Base-by-base conservation (phyloP, 1,140 invertebrate genomes). In the Episyrphus balteatus region DNA sequence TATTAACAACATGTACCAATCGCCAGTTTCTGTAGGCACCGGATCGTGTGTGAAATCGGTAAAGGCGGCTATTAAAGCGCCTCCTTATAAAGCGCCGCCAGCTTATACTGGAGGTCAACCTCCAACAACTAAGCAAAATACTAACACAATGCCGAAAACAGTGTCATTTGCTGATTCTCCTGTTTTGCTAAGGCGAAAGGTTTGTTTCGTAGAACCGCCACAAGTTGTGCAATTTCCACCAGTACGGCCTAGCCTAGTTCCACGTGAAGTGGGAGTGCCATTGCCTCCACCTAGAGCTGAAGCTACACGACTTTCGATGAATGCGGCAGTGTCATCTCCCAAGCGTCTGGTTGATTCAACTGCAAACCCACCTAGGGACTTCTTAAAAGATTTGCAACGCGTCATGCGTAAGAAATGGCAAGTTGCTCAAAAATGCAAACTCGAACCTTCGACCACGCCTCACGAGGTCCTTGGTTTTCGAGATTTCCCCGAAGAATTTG, bases 371-470 rank as follows among this genome's bases (percentile, higher is more conserved):
- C 86, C 88, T 0, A 78, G 79, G 5, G 84, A 87, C 39, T 93
- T 94, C 56, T 70, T 93, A 9, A 83, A 83, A 59, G 89, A 93
- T 68, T 71, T 93, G 8, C 88, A 93, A 55, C 73, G 88, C 40
- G 89, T 93, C 0, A 92, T 93, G 86, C 78, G 86, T 42, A 92
- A 92, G 54, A 94, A 94, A 58, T 92, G 90, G 89, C 87, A 92
- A 61, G 87, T 91, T 2, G 87, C 88, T 0, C 88, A 94, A 53
- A 92, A 92, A 57, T 92, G 90, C 59, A 88, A 89, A 68, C 62
- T 83, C 1, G 88, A 92, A 61, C 78, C 81, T 14, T 80, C 83
- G 11, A 88, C 86, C 0, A 90, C 86, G 15, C 88, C 90, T 1
- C 88, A 92, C 59, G 87, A 92, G 60, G 88, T 94, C 0, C 74